Evolutionary conservation across 1,140 invertebrate species (phyloP), one percentile per base, ranked within the genome.

Genomic region (Xylocopa sonorina): DNA sequence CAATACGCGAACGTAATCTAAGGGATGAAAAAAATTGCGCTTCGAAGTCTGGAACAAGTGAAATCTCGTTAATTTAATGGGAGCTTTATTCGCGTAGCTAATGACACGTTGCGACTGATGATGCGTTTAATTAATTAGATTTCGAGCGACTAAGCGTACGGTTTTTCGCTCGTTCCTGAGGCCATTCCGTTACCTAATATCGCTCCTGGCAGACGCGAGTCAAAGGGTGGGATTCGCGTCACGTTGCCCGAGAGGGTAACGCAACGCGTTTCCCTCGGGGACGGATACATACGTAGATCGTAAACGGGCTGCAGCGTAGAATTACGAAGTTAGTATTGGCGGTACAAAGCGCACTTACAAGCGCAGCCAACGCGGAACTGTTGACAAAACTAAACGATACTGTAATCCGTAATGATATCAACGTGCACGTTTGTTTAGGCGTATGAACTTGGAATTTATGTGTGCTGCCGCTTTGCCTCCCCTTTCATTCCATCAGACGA

Each of bases 251-350:
- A 63, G 74, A 78, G 50, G 46, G 21, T 43, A 69, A 57, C 18
- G 51, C 53, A 72, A 55, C 74, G 53, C 51, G 64, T 75, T 58
- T 55, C 29, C 69, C 34, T 14, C 29, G 32, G 64, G 64, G 83
- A 84, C 77, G 76, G 80, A 84, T 76, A 71, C 74, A 74, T 58
- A 50, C 63, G 63, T 62, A 50, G 67, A 51, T 46, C 60, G 69
- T 69, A 75, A 58, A 50, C 48, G 69, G 14, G n/a, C 53, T 60
- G 29, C 57, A 55, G 57, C 46, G 29, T 48, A 43, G 69, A 80
- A 78, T 82, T 82, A 51, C 63, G 57, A 76, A 82, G 78, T 82
- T 81, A 53, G 73, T 64, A 81, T 76, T 76, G 64, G 34, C 71
- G 29, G 76, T 82, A 81, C 81, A 69, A 76, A 82, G 71, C 64